Evolutionary conservation across 2,113 vertebrate genomes (phyloP).

Genomic region (Paradoxurus hermaphroditus): DNA sequence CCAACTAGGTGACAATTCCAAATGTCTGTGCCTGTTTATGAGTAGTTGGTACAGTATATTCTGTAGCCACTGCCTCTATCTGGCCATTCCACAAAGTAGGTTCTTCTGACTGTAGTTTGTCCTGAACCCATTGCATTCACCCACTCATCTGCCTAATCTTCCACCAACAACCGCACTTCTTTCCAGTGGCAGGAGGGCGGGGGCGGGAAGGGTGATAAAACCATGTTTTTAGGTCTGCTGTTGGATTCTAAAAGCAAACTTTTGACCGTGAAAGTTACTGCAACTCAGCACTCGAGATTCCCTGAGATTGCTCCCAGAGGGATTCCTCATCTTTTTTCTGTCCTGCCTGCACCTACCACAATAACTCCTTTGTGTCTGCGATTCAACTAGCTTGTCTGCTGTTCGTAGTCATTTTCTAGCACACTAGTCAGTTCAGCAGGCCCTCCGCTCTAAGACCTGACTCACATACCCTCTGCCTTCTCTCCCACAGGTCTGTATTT

Average conservation of each 20-base stretch:
- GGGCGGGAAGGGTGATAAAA: too few species aligned
- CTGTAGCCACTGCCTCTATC: rapidly evolving
- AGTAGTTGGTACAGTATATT: not conserved
- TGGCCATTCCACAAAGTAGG: not conserved
- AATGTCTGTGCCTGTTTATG: rapidly evolving
- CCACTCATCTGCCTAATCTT: too few species aligned
- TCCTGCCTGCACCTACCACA: too few species aligned
- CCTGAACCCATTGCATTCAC: not conserved
- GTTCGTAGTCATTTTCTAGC: not conserved
- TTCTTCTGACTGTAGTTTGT: rapidly evolving
- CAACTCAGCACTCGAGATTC: not conserved
- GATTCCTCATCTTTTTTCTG: not conserved
- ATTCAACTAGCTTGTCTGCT: not conserved
- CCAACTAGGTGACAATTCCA: not conserved
- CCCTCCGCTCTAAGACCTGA: not conserved
- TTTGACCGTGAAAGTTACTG: not conserved
- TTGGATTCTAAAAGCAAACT: not conserved
- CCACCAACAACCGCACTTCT: too few species aligned
- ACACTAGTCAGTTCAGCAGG: not conserved
- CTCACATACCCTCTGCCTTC: not conserved
- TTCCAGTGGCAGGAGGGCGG: not conserved
- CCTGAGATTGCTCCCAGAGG: not conserved
- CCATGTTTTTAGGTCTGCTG: not conserved
- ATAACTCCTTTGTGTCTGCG: not conserved
- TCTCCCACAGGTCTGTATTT: not conserved